These are phyloP conservation scores for Tridacna gigas DNA, from an alignment of 2,888 invertebrate species.

Conservation along the genomic window DNA sequence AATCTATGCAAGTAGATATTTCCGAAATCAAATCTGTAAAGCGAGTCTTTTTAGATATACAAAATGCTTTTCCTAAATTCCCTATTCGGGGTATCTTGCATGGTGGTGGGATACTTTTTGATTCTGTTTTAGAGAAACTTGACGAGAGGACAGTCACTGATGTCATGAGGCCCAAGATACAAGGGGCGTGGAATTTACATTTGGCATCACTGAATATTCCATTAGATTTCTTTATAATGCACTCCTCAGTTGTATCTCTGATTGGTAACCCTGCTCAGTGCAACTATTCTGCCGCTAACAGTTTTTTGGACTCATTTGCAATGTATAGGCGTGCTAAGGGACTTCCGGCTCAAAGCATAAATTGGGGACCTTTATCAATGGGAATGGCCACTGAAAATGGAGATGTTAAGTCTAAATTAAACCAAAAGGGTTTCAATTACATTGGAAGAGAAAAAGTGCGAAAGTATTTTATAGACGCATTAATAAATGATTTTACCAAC, in stretches of 20 bases:
- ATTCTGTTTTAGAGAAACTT: constrained; percentile 51
- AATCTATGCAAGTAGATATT: constrained; percentile 63
- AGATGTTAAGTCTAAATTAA: constrained; percentile 22
- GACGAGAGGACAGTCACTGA: constrained; percentile 39
- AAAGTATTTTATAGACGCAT: constrained; percentile 33
- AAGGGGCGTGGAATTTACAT: constrained; percentile 73
- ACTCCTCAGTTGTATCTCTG: constrained; percentile 71
- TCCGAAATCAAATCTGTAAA: constrained; percentile 57
- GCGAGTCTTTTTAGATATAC: not conserved
- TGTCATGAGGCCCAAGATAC: constrained; percentile 59
- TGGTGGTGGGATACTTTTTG: constrained; percentile 65
- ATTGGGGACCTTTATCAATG: constrained; percentile 71
- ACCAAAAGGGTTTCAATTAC: constrained; percentile 36
- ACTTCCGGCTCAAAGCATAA: constrained; percentile 67
- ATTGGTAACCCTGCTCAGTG: constrained; percentile 71
- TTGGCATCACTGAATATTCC: constrained; percentile 50
- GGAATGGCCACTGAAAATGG: constrained; percentile 61
- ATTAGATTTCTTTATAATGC: constrained; percentile 73
- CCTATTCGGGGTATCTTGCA: constrained; percentile 68
- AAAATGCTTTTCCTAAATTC: constrained; percentile 20
- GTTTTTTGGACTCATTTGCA: constrained; percentile 70
- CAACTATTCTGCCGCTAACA: constrained; percentile 73
- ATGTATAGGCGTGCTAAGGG: constrained; percentile 59
- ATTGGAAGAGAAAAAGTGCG: constrained; percentile 40
- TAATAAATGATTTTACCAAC: constrained; percentile 34